Evolutionary conservation across 2,797 vertebrate genomes (phyloP).

Genomic region (Girardinus metallicus): DNA sequence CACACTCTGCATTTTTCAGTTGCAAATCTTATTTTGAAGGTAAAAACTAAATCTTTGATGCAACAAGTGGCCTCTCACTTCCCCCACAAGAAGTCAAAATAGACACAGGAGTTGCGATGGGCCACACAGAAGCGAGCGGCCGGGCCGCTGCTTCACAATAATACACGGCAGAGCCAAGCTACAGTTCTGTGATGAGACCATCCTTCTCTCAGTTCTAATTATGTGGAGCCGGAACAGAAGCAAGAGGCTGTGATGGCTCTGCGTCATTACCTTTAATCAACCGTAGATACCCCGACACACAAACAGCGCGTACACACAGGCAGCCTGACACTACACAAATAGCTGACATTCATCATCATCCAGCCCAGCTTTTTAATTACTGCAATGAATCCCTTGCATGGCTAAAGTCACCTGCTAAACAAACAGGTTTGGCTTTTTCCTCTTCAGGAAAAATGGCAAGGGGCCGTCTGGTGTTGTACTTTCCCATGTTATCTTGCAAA

Average conservation of each 20-base stretch:
- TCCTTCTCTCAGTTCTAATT: constrained; percentile 60
- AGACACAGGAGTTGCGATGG: background rate
- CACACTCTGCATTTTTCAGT: constrained; percentile 2
- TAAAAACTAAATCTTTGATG: constrained; percentile 25
- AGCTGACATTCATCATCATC: constrained; percentile 78
- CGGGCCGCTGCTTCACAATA: constrained; percentile 10
- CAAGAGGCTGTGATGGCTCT: constrained; percentile 47
- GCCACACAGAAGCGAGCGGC: background rate
- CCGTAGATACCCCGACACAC: constrained; percentile 35
- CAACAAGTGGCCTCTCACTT: constrained; percentile 36
- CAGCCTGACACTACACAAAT: constrained; percentile 69
- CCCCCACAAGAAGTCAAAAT: constrained; percentile 10
- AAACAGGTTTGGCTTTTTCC: constrained; percentile 55
- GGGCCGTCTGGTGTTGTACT: constrained; percentile 19
- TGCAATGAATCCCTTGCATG: constrained; percentile 70
- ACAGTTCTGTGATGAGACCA: constrained; percentile 52
- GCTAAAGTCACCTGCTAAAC: constrained; percentile 53
- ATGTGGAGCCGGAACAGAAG: constrained; percentile 52
- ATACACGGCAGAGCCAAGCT: constrained; percentile 19
- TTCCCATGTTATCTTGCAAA: background rate
- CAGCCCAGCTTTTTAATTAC: constrained; percentile 76
- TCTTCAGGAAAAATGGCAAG: constrained; percentile 29
- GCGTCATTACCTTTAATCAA: constrained; percentile 67
- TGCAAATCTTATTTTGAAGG: constrained; percentile 6
- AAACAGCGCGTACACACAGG: background rate